Evolutionary conservation across 2,888 invertebrate species (phyloP).

Genomic region (Pocota personata): DNA sequence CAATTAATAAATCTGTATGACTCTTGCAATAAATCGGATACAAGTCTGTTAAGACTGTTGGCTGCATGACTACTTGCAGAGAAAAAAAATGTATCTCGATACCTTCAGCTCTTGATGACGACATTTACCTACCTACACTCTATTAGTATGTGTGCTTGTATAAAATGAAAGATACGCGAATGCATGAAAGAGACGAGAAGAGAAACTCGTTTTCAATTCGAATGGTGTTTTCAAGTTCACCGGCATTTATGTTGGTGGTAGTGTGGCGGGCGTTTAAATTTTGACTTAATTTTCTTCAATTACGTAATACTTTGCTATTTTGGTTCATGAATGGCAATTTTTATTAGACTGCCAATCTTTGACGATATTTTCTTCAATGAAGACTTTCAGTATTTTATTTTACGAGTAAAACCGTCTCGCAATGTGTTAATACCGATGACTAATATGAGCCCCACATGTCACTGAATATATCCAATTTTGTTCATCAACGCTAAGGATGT

Average conservation of each 20-base stretch:
- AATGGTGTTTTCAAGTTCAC: slow-evolving; percentile 46
- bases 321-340: slow-evolving; percentile 1
- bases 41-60: not conserved
- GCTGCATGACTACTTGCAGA: not conserved
- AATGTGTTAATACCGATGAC: not conserved
- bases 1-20: slow-evolving; percentile 3
- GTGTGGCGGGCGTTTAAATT: not conserved
- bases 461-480: not conserved
- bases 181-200: not conserved
- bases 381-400: not conserved
- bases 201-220: slow-evolving; percentile 8
- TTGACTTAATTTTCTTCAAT: slow-evolving; percentile 1
- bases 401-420: not conserved
- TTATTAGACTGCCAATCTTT: not conserved
- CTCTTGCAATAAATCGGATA: not conserved
- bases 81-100: not conserved
- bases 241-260: slow-evolving; percentile 7
- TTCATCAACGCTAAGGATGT: not conserved
- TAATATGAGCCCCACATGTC: not conserved
- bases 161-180: not conserved
- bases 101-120: slow-evolving; percentile 25
- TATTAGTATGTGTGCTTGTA: not conserved
- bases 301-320: not conserved
- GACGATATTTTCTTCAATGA: not conserved
- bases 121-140: slow-evolving; percentile 32